phyloP scores from a whole-genome alignment of 2,888 invertebrate species.

The Dasysyrphus tricinctus region DNA sequence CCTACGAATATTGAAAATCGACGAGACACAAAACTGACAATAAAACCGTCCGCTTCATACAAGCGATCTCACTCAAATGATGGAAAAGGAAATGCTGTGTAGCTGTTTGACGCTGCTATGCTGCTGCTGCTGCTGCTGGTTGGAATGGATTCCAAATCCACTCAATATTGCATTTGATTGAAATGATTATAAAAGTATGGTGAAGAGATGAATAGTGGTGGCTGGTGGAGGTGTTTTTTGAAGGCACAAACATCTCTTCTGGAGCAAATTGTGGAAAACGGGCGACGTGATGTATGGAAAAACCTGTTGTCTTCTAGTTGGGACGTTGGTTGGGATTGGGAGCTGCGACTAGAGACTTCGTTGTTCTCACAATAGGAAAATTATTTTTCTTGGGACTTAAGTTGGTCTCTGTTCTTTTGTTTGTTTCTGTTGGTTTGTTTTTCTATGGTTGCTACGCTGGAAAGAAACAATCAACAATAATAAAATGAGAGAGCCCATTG shows the following conservation, averaged over 20 bases:
- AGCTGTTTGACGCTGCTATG: background rate
- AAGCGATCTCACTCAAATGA: conserved; percentile 79
- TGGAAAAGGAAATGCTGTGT: conserved; percentile 52
- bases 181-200: conserved; percentile 1
- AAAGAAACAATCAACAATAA: conserved; percentile 36
- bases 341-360: background rate
- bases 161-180: conserved; percentile 51
- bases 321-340: too few relatives aligned
- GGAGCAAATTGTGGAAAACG: background rate
- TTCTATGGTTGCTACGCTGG: conserved; percentile 66
- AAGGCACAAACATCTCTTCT: conserved; percentile 5
- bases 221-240: background rate
- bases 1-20: conserved; percentile 20
- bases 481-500: conserved; percentile 46
- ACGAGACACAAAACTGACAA: conserved; percentile 18
- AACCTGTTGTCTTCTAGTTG: conserved; percentile 29
- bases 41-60: conserved; percentile 78
- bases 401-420: conserved; percentile 10
- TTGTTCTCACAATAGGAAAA: background rate
- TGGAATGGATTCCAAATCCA: conserved; percentile 44
- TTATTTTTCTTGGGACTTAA: background rate
- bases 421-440: conserved; percentile 43
- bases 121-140: conserved; percentile 8
- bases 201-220: conserved; percentile 10
- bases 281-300: conserved; percentile 31